These are phyloP conservation scores for Nothura maculosa DNA, from an alignment of 2,797 vertebrate genomes.

Conservation along the genomic window DNA sequence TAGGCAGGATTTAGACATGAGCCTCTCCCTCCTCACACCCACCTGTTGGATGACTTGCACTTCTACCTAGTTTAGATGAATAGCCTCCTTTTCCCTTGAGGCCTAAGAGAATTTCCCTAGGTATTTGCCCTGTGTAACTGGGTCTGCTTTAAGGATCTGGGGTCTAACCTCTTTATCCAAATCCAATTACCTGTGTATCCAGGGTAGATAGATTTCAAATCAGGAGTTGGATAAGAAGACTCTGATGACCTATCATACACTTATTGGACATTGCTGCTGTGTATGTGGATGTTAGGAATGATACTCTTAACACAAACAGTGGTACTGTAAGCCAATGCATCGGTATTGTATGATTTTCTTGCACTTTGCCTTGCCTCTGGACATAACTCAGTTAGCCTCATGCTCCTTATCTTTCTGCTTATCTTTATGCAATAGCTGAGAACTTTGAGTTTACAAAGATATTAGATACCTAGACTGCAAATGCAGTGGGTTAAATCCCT, in stretches of 20 bases:
- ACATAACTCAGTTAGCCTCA: neutral
- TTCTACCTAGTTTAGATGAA: slow-evolving; percentile 33
- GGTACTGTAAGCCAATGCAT: neutral
- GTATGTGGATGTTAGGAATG: neutral
- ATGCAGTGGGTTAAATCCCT: neutral
- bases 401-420: neutral
- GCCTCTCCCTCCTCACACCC: slow-evolving; percentile 28
- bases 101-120: slow-evolving; percentile 35
- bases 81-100: slow-evolving; percentile 9
- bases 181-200: neutral
- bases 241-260: neutral
- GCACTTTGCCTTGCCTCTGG: neutral
- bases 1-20: neutral
- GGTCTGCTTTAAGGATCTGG: neutral
- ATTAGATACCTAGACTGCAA: neutral
- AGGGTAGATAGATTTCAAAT: neutral
- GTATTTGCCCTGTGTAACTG: neutral
- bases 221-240: neutral
- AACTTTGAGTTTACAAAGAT: neutral
- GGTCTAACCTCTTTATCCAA: neutral
- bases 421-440: neutral
- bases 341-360: neutral
- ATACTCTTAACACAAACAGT: neutral
- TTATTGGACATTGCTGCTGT: neutral
- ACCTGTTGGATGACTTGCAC: slow-evolving; percentile 32